Conservation (phyloP, 2,797 vertebrate genomes). For the Notoglanidium macrostoma region DNA sequence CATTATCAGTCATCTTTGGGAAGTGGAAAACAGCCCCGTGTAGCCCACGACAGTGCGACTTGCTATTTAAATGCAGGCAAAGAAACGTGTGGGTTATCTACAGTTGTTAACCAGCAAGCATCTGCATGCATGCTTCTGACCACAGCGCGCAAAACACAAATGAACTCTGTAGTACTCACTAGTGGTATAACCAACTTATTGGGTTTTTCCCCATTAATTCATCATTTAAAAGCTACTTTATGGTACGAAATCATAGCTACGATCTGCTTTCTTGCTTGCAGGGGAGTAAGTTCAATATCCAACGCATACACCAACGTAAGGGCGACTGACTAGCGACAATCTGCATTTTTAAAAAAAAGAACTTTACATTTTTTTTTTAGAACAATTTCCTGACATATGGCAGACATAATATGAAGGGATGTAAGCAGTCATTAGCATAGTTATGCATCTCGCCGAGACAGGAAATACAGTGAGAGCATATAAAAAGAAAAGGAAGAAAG, state of each 20-base stretch:
- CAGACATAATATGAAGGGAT: neutral
- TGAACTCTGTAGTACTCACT: neutral
- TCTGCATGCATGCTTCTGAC: neutral
- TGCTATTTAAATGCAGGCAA: neutral
- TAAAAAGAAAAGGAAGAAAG: neutral
- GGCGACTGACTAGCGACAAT: neutral
- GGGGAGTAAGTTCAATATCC: too few relatives aligned
- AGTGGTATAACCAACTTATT: neutral
- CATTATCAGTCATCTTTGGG: neutral
- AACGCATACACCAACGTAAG: neutral
- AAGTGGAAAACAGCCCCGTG: neutral
- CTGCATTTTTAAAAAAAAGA: neutral
- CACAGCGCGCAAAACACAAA: neutral
- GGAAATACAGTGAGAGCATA: constrained; percentile 5
- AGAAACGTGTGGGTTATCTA: constrained; percentile 16
- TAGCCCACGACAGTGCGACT: neutral
- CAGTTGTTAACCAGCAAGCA: constrained; percentile 17
- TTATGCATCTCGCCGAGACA: neutral
- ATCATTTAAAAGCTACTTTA: neutral
- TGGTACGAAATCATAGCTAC: neutral
- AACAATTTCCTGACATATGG: too few relatives aligned
- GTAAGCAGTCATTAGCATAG: neutral
- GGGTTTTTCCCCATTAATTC: constrained; percentile 10
- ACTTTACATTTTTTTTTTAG: too few relatives aligned
- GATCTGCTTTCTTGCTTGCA: neutral